These are phyloP conservation scores for Myiozetetes cayanensis DNA, from an alignment of 2,113 vertebrate genomes.

Conservation along the genomic window DNA sequence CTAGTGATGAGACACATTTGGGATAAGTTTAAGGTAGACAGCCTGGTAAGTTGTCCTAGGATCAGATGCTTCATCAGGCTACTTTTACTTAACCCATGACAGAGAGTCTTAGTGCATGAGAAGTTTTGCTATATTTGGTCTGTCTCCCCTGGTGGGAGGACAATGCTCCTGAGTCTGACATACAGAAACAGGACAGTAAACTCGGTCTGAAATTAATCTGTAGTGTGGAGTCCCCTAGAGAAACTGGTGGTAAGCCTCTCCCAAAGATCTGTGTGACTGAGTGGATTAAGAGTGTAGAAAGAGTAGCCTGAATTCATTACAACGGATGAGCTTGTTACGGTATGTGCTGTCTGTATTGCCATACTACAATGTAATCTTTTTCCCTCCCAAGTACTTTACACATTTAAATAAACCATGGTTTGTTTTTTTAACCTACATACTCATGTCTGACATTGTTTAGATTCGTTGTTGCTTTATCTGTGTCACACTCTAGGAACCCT, in stretches of 20 bases:
- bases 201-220: background rate
- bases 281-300: background rate
- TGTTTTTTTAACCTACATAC: slow-evolving; percentile 62
- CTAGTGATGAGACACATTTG: background rate
- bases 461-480: background rate
- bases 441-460: background rate
- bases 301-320: background rate
- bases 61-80: background rate
- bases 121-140: background rate
- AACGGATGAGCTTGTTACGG: background rate
- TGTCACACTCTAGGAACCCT: background rate
- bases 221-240: background rate
- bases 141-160: slow-evolving; percentile 44
- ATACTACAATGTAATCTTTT: slow-evolving; percentile 36
- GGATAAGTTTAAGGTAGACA: slow-evolving; percentile 8
- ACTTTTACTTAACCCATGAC: background rate
- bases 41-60: background rate
- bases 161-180: background rate
- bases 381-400: slow-evolving; percentile 42
- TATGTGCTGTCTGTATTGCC: background rate
- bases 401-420: slow-evolving; percentile 73
- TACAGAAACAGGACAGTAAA: background rate
- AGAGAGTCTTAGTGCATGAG: background rate
- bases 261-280: background rate
- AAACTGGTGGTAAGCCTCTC: background rate